Conservation (phyloP, 2,797 vertebrate species). For the Iguana delicatissima region DNA sequence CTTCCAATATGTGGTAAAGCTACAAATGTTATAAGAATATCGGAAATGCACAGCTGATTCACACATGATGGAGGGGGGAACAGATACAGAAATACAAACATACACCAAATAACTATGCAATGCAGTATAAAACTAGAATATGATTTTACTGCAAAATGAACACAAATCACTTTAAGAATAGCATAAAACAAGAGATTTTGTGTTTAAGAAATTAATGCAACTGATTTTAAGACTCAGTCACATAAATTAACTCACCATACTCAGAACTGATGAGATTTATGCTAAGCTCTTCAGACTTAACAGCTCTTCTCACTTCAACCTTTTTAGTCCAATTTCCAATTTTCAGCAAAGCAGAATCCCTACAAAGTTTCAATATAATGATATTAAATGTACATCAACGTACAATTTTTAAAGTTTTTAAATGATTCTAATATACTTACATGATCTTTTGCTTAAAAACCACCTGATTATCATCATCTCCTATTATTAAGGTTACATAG, state of each 20-base stretch:
- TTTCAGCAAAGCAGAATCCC: slow-evolving; percentile 89
- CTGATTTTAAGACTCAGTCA: slow-evolving; percentile 49
- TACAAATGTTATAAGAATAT: background rate
- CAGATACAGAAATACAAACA: background rate
- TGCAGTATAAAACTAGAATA: slow-evolving; percentile 1
- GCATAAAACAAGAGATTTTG: slow-evolving; percentile 45
- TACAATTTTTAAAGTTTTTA: slow-evolving; percentile 41
- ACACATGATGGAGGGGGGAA: background rate
- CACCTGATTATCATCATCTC: slow-evolving; percentile 91
- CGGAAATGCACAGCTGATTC: background rate
- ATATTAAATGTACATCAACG: slow-evolving; percentile 22
- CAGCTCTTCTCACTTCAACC: slow-evolving; percentile 87
- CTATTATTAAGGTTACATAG: slow-evolving; percentile 88
- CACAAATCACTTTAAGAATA: slow-evolving; percentile 33
- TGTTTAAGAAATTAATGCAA: slow-evolving; percentile 40
- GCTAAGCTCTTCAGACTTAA: slow-evolving; percentile 88
- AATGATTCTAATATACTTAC: slow-evolving; percentile 78
- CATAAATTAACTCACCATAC: slow-evolving; percentile 85
- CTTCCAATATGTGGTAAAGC: background rate
- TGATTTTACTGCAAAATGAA: slow-evolving; percentile 28
- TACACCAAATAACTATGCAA: slow-evolving; percentile 10
- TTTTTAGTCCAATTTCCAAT: slow-evolving; percentile 91
- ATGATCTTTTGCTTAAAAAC: slow-evolving; percentile 92
- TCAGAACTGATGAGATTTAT: slow-evolving; percentile 96
- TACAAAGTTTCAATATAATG: slow-evolving; percentile 71